These are phyloP conservation scores for Girardinichthys multiradiatus DNA, from an alignment of 2,113 vertebrate genomes.

Conservation along the genomic window DNA sequence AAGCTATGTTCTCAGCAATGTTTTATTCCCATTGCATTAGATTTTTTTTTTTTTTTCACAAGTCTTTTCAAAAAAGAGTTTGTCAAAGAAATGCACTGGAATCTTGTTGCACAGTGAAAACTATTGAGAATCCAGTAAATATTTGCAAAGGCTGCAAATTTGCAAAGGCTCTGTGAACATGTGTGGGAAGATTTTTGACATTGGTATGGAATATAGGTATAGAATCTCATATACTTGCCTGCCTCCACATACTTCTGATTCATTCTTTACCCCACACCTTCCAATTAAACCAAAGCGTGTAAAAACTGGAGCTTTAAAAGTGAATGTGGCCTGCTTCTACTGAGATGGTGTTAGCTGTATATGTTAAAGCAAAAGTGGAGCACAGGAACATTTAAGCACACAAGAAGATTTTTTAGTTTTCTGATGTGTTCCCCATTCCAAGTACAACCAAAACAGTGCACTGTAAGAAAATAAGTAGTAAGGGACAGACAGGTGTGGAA, in stretches of 20 bases:
- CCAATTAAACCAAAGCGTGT: conserved; percentile 41
- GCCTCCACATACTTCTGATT: conserved; percentile 62
- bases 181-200: conserved; percentile 64
- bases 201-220: conserved; percentile 50
- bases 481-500: conserved; percentile 4
- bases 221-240: conserved; percentile 47
- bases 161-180: conserved; percentile 15
- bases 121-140: conserved; percentile 43
- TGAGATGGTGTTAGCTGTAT: conserved; percentile 31
- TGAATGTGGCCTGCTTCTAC: conserved; percentile 18
- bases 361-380: conserved; percentile 22
- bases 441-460: conserved; percentile 5
- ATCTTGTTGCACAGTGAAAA: conserved; percentile 46
- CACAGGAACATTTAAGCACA: conserved; percentile 11
- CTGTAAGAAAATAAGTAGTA: conserved; percentile 5
- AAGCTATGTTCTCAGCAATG: conserved; percentile 23
- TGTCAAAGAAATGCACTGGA: conserved; percentile 35
- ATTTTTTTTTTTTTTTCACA: conserved; percentile 2
- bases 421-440: background rate
- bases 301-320: conserved; percentile 27
- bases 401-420: background rate
- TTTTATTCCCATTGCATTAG: conserved; percentile 28
- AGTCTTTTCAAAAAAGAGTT: conserved; percentile 39
- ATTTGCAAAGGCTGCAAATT: conserved; percentile 49
- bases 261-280: conserved; percentile 50